Percentiles rank a stretch among this genome's conserved stretches.
These are phyloP conservation scores for Rhombomys opimus DNA, from an alignment of 2,113 vertebrate species.

Conservation along the genomic window DNA sequence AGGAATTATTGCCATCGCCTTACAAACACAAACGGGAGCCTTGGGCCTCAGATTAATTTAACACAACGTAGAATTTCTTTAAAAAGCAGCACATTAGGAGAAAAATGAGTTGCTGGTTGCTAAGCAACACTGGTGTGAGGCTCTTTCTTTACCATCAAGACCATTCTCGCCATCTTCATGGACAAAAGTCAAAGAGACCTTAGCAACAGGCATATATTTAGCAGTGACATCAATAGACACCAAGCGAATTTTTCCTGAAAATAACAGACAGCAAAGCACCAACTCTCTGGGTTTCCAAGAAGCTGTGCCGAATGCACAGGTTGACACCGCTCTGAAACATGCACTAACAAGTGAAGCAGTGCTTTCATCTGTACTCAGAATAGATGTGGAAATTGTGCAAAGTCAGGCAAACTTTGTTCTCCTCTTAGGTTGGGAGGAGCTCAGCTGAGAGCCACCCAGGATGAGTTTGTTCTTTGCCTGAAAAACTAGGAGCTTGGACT, in stretches of 20 bases:
- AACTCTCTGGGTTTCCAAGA: conserved; percentile 76
- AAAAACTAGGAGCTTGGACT: not conserved
- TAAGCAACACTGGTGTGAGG: conserved; percentile 83
- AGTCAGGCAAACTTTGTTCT: not conserved
- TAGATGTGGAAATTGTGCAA: not conserved
- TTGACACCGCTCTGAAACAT: conserved; percentile 77
- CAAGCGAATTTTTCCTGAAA: conserved; percentile 81
- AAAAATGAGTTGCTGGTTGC: conserved; percentile 84
- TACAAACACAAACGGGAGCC: conserved; percentile 77
- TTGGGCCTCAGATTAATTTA: conserved; percentile 81
- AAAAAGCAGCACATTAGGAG: conserved; percentile 74
- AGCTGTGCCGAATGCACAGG: conserved; percentile 66
- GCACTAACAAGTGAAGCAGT: not conserved
- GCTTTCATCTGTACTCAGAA: not conserved
- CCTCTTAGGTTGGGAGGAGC: not conserved
- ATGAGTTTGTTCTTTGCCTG: not conserved
- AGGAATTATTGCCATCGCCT: conserved; percentile 62
- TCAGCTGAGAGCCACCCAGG: not conserved
- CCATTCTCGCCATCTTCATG: conserved; percentile 68
- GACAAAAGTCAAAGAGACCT: conserved; percentile 84
- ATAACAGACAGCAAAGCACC: conserved; percentile 67
- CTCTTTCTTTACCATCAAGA: conserved; percentile 81
- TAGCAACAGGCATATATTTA: conserved; percentile 82
- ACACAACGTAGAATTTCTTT: conserved; percentile 70
- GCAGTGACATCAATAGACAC: conserved; percentile 82